phyloP scores from a whole-genome alignment of 1,140 invertebrate genomes.

The Whitmania pigra region DNA sequence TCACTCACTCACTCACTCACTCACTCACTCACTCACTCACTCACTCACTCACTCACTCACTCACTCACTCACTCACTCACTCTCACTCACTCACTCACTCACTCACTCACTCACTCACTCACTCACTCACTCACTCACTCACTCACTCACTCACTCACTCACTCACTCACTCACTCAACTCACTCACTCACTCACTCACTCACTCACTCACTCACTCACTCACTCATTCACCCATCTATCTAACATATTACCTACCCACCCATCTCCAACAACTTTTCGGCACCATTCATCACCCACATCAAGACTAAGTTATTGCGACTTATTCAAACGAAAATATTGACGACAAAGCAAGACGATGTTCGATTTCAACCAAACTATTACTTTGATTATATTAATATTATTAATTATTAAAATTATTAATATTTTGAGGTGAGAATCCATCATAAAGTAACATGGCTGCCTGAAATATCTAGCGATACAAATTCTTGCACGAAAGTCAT shows the following conservation, averaged over 20 bases:
- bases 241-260: background rate
- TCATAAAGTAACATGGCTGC: too few relatives aligned
- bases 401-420: too few relatives aligned
- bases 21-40: background rate
- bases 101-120: conserved; percentile 1
- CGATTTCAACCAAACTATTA: too few relatives aligned
- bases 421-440: too few relatives aligned
- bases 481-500: too few relatives aligned
- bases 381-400: too few relatives aligned
- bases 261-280: background rate
- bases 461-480: too few relatives aligned
- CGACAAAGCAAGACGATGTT: too few relatives aligned
- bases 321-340: background rate
- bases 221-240: background rate
- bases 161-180: background rate
- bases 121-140: conserved; percentile 7
- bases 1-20: background rate
- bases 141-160: conserved; percentile 3
- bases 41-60: background rate
- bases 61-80: conserved; percentile 1
- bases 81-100: background rate
- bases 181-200: background rate
- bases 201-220: background rate
- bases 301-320: background rate
- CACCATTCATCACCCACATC: background rate